Percentiles rank a stretch among this genome's conserved stretches.
These are phyloP conservation scores for Hirtodrosophila alboralis DNA, from an alignment of 2,888 invertebrate genomes.

Conservation along the genomic window DNA sequence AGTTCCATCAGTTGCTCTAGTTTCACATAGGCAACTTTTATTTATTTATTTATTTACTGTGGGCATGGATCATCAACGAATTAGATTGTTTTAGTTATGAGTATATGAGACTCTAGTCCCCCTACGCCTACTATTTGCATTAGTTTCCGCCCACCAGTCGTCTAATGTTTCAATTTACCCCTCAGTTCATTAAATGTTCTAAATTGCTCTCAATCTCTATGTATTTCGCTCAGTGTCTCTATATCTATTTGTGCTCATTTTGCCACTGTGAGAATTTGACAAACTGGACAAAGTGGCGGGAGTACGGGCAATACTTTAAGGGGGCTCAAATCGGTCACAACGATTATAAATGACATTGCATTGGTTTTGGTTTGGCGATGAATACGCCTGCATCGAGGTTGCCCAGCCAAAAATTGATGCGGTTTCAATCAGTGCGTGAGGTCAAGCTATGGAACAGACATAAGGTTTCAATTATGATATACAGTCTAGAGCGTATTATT, in stretches of 20 bases:
- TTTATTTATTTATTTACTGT: conserved; percentile 4
- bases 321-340: conserved; percentile 49
- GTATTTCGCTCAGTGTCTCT: conserved; percentile 7
- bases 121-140: conserved; percentile 22
- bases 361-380: conserved; percentile 43
- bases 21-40: not conserved
- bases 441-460: conserved; percentile 22
- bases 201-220: conserved; percentile 61
- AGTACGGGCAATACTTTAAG: not conserved
- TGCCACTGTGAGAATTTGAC: conserved; percentile 39
- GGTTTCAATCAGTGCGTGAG: conserved; percentile 54
- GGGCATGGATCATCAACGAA: conserved; percentile 47
- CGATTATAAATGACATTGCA: conserved; percentile 80
- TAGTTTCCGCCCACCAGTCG: conserved; percentile 56
- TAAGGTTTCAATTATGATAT: conserved; percentile 9
- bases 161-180: conserved; percentile 45
- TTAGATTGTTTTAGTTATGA: conserved; percentile 63
- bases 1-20: conserved; percentile 3
- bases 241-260: conserved; percentile 16
- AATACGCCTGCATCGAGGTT: conserved; percentile 67
- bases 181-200: conserved; percentile 51
- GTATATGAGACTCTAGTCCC: conserved; percentile 7
- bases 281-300: conserved; percentile 44
- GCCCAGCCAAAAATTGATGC: conserved; percentile 26
- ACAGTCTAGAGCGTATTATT: not conserved